Conservation (phyloP, 2,797 vertebrate species). For the Gadopsis marmoratus region DNA sequence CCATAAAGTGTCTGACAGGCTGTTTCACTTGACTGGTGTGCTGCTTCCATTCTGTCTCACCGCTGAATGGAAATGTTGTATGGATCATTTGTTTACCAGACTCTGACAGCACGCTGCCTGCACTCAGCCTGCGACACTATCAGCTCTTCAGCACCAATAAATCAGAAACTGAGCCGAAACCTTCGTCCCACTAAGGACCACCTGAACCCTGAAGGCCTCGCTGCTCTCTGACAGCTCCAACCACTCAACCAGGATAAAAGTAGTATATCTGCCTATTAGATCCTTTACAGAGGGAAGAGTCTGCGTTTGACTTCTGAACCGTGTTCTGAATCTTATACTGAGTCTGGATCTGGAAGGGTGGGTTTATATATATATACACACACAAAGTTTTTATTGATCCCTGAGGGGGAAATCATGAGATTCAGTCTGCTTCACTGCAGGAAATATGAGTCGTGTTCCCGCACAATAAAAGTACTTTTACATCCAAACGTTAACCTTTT, state of each 20-base stretch:
- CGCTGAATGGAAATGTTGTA: background rate
- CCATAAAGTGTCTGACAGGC: background rate
- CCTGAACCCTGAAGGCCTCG: constrained; percentile 12
- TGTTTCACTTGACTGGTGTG: background rate
- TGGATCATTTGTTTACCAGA: background rate
- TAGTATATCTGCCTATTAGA: constrained; percentile 52
- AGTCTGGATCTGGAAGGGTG: constrained; percentile 8
- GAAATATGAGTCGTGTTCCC: background rate
- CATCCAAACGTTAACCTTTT: background rate
- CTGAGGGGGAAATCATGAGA: background rate
- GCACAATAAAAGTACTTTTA: background rate
- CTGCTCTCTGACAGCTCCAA: constrained; percentile 32
- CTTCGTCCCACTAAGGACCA: background rate
- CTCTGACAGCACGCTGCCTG: background rate
- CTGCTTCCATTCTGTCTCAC: background rate
- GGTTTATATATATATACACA: background rate
- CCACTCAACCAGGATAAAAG: constrained; percentile 34
- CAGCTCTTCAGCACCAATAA: background rate
- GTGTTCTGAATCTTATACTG: constrained; percentile 1
- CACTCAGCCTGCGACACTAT: background rate
- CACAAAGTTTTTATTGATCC: background rate
- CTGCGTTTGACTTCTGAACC: background rate
- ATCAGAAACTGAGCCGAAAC: background rate
- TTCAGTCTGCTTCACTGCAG: constrained; percentile 4
- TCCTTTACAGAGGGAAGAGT: constrained; percentile 5